Conservation (phyloP, 2,113 vertebrate genomes). For the Hippocampus guttulatus region DNA sequence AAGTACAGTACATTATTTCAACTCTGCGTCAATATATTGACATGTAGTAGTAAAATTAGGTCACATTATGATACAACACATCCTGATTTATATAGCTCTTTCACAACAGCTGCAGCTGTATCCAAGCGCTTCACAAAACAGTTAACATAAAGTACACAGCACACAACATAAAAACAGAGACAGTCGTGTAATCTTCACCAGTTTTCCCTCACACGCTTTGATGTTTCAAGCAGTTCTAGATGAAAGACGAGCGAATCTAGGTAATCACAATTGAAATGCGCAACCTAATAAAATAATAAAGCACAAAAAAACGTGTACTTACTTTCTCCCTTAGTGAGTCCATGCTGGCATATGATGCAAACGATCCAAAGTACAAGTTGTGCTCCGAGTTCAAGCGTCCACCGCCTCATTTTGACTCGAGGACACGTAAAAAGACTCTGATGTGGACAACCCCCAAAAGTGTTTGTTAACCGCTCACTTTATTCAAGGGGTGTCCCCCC, state of each 20-base stretch:
- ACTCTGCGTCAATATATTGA: too few relatives aligned
- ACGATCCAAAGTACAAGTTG: constrained; percentile 68
- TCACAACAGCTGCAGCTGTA: too few relatives aligned
- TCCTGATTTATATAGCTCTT: too few relatives aligned
- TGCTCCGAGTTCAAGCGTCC: constrained; percentile 54
- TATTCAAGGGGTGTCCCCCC: constrained; percentile 6
- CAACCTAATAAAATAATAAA: neutral
- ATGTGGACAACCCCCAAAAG: neutral
- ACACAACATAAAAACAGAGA: too few relatives aligned
- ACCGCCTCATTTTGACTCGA: constrained; percentile 65
- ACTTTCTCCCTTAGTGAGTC: constrained; percentile 75
- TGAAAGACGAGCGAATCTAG: neutral
- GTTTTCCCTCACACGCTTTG: too few relatives aligned
- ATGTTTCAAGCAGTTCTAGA: too few relatives aligned
- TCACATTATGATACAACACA: neutral
- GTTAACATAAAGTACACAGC: too few relatives aligned
- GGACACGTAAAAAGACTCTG: constrained; percentile 28
- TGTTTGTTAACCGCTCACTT: constrained; percentile 14
- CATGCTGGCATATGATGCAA: constrained; percentile 65
- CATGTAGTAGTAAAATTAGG: neutral
- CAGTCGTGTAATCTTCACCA: too few relatives aligned
- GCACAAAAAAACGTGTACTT: constrained; percentile 51
- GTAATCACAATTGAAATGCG: neutral
- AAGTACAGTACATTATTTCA: neutral
- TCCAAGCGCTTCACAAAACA: too few relatives aligned